Evolutionary conservation across 1,140 invertebrate genomes (phyloP).

Genomic region (Mesaphorura yosii): DNA sequence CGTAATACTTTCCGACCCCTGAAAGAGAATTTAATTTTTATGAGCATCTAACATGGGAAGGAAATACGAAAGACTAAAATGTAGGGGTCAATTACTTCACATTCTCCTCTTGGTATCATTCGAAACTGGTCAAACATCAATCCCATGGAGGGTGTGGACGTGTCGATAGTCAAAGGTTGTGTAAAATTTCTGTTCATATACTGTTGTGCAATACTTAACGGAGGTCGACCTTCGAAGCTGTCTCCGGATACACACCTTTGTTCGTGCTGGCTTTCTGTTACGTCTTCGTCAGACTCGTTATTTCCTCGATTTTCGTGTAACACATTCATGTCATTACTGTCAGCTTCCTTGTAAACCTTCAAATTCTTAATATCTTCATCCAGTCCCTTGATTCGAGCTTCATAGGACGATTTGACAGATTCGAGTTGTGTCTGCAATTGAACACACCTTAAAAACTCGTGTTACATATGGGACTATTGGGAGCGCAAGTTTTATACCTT

Average conservation of each 20-base stretch:
- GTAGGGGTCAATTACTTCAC: conserved; percentile 20
- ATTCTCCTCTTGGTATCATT: conserved; percentile 31
- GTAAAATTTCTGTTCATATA: background rate
- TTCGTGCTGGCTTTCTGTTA: background rate
- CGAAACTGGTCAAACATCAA: conserved; percentile 22
- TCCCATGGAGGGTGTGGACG: conserved; percentile 12
- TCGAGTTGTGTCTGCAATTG: conserved; percentile 15
- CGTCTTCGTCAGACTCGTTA: background rate
- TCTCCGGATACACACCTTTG: background rate
- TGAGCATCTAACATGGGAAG: background rate
- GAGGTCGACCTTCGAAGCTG: background rate
- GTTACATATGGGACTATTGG: background rate
- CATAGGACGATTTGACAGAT: conserved; percentile 9
- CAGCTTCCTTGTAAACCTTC: background rate
- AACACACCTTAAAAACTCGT: too few relatives aligned
- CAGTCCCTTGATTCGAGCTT: conserved; percentile 10
- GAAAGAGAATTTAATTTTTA: conserved; percentile 3
- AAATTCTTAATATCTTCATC: conserved; percentile 15
- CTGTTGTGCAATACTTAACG: background rate
- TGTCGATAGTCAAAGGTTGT: conserved; percentile 25
- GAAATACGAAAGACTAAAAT: background rate
- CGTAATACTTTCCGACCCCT: conserved; percentile 53
- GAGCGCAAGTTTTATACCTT: conserved; percentile 3
- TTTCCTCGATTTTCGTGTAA: background rate
- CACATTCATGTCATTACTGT: too few relatives aligned